A percentile compares a stretch with the other conserved stretches of the same genome.
phyloP scores from a whole-genome alignment of 1,140 invertebrate species.

The Papilio aristodemus region DNA sequence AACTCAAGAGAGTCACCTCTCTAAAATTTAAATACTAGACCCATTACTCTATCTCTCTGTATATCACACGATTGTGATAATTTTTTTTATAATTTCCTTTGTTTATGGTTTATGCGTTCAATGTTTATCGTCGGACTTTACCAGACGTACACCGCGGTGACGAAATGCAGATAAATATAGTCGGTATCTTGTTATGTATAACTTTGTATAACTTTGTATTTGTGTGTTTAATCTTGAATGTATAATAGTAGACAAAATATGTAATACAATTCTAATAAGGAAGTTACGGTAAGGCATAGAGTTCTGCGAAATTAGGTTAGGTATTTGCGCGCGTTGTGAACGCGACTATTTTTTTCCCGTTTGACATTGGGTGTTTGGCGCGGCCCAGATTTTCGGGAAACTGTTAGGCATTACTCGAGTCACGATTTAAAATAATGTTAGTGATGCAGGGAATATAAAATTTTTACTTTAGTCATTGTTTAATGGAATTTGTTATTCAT shows the following conservation, averaged over 20 bases:
- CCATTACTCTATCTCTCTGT: too few species aligned
- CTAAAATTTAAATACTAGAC: too few species aligned
- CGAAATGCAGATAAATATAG: not conserved
- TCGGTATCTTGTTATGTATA: not conserved
- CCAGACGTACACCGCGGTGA: not conserved
- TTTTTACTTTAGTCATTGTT: conserved; percentile 4
- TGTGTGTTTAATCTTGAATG: too few species aligned
- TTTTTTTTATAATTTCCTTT: too few species aligned
- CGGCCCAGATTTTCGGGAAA: conserved; percentile 15
- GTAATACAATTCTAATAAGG: conserved; percentile 28
- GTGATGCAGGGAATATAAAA: conserved; percentile 10
- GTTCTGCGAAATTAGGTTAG: conserved; percentile 25
- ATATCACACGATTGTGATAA: too few species aligned
- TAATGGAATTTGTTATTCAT: not conserved
- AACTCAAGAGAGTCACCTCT: too few species aligned
- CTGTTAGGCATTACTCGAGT: not conserved
- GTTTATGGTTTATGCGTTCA: not conserved
- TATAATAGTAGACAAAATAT: conserved; percentile 18
- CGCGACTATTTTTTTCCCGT: conserved; percentile 25
- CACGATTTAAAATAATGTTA: conserved; percentile 26
- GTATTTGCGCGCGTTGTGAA: conserved; percentile 12
- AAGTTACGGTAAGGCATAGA: conserved; percentile 12
- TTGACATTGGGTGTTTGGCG: conserved; percentile 24
- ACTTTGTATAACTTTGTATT: not conserved
- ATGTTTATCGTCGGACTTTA: conserved; percentile 10